Evolutionary conservation across 2,797 vertebrate genomes (phyloP), one percentile per base, ranked within the genome.

Genomic region (Phoebastria nigripes): DNA sequence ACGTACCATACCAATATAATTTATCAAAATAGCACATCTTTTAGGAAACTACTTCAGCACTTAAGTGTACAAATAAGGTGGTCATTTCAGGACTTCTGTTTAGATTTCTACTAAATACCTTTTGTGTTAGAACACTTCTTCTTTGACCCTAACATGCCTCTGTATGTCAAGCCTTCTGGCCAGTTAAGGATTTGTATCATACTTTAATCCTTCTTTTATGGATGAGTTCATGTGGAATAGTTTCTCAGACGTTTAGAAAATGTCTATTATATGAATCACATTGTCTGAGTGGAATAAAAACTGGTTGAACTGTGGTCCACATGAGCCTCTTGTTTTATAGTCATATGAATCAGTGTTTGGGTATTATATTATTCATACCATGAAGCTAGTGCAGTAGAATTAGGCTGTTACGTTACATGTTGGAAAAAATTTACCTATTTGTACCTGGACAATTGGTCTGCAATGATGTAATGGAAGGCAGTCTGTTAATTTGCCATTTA

Each of bases 161-260:
- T 88, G 20, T 70, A 31, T 84, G 29, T 87, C 58, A 79, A 44
- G 19, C 24, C 41, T 93, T 90, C 29, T 89, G 47, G 41, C 49
- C 51, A 82, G 79, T 72, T 87, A 86, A 81, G 49, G n/a, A 37
- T 93, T 97, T 95, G 47, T 84, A 17, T 93, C 56, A 56, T 92
- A 37, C 17, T 85, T 82, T 49, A 83, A 82, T 82, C 79, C 29
- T 47, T 91, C 56, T 94, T 92, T 92, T 84, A 39, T 63, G 90
- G 79, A 86, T 71, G 39, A 91, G 54, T 89, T 91, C 15, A 72
- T 72, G 65, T 90, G 69, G 41, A 92, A 87, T 89, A 47, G 24
- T 95, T 97, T 96, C 87, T 97, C 62, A 83, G 77, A 79, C 49
- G 12, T 95, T 95, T 89, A 82, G 90, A 95, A 96, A 94, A 95